Conservation (phyloP, 2,113 vertebrate genomes). For the Philantomba maxwellii region DNA sequence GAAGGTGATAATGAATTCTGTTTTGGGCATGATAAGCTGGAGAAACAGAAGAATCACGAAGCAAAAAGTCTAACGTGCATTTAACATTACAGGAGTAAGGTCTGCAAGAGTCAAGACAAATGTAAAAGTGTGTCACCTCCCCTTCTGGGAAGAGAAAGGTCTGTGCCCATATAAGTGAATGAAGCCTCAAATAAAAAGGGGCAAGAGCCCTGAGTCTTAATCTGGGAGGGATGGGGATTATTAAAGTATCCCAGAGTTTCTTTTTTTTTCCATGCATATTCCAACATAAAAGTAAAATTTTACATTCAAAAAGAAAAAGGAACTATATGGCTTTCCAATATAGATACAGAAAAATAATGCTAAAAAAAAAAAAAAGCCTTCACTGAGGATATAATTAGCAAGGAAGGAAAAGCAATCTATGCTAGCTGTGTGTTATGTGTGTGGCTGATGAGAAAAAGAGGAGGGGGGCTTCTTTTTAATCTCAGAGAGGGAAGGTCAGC, state of each 20-base stretch:
- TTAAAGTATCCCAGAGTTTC: background rate
- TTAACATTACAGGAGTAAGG: background rate
- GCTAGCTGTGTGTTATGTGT: background rate
- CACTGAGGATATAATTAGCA: conserved; percentile 19
- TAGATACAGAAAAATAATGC: conserved; percentile 25
- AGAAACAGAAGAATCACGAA: background rate
- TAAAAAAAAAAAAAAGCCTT: background rate
- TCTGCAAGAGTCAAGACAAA: background rate
- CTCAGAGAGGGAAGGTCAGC: background rate
- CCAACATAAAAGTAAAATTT: conserved; percentile 14
- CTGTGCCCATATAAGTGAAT: background rate
- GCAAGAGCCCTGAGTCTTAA: background rate
- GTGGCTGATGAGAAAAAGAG: background rate
- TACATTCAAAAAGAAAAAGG: background rate
- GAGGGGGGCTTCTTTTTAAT: background rate
- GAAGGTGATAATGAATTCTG: background rate
- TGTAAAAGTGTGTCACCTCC: background rate
- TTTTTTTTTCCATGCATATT: background rate
- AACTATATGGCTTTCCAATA: conserved; percentile 3
- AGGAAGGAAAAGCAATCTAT: background rate
- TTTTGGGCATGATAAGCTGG: background rate
- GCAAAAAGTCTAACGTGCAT: background rate
- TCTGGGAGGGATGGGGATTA: background rate
- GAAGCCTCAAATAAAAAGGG: background rate
- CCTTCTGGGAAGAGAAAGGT: background rate